Conservation (phyloP, 92 coral and sea anemone species). For the Ricordea florida region DNA sequence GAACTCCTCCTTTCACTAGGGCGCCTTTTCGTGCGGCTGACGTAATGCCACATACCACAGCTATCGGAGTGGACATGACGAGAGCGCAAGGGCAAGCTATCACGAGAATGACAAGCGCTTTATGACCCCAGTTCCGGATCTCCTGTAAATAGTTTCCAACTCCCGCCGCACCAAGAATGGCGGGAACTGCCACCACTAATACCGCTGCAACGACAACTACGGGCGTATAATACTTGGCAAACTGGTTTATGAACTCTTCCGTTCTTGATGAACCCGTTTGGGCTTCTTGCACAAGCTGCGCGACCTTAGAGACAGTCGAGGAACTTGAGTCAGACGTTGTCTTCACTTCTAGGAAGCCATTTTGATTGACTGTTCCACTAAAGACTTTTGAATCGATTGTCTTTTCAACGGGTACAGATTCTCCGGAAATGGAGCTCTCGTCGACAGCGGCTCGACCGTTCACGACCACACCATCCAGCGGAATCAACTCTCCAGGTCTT, state of each 20-base stretch:
- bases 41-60: conserved; percentile 91
- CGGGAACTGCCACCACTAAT: conserved; percentile 83
- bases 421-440: conserved; percentile 97
- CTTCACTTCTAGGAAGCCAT: conserved; percentile 94
- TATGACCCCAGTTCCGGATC: conserved; percentile 77
- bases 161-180: conserved; percentile 90
- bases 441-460: conserved; percentile 95
- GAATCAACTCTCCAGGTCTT: conserved; percentile 93
- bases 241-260: conserved; percentile 87
- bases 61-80: conserved; percentile 99
- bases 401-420: conserved; percentile 93
- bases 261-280: conserved; percentile 85
- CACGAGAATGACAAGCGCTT: conserved; percentile 91
- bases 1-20: conserved; percentile 88
- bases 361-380: conserved; percentile 97
- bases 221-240: conserved; percentile 96
- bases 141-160: conserved; percentile 84
- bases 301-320: conserved; percentile 91
- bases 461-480: conserved; percentile 93
- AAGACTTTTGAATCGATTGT: conserved; percentile 67
- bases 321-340: conserved; percentile 89
- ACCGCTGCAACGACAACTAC: conserved; percentile 73
- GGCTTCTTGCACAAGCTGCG: conserved; percentile 93
- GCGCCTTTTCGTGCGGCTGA: conserved; percentile 97
- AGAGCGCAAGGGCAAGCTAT: conserved; percentile 99